These are phyloP conservation scores for Poeciliopsis gracilis DNA, from an alignment of 2,797 vertebrate species.

Conservation along the genomic window DNA sequence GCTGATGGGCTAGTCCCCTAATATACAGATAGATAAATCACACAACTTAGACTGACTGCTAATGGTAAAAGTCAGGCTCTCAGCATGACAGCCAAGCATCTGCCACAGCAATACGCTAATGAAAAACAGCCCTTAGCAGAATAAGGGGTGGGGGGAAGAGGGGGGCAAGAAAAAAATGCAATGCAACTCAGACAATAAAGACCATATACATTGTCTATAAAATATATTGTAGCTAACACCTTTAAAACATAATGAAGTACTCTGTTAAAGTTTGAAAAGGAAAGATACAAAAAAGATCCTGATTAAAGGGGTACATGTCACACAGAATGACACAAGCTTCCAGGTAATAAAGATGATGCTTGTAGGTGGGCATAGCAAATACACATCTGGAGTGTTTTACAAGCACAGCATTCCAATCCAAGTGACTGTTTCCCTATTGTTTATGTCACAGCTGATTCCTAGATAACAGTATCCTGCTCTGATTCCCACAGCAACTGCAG, in stretches of 20 bases:
- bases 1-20: conserved; percentile 40
- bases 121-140: conserved; percentile 63
- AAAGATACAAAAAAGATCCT: conserved; percentile 37
- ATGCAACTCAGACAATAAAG: conserved; percentile 31
- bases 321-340: conserved; percentile 13
- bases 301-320: conserved; percentile 21
- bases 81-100: conserved; percentile 62
- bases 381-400: neutral
- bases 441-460: conserved; percentile 45
- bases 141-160: neutral
- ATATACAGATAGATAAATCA: conserved; percentile 57
- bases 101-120: conserved; percentile 59
- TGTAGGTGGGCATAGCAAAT: conserved; percentile 1
- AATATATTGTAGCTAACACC: conserved; percentile 30
- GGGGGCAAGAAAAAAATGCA: conserved; percentile 10
- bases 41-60: conserved; percentile 53
- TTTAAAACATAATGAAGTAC: conserved; percentile 43
- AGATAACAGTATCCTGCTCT: conserved; percentile 30
- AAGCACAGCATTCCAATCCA: conserved; percentile 21
- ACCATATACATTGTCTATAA: conserved; percentile 42
- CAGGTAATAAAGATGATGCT: neutral
- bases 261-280: conserved; percentile 38
- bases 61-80: conserved; percentile 59
- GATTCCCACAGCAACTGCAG: conserved; percentile 64
- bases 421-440: conserved; percentile 15